Percentiles rank a stretch among this genome's conserved stretches.
Evolutionary conservation across 2,888 invertebrate genomes (phyloP).

Genomic region (Lasioglossum leucozonium): DNA sequence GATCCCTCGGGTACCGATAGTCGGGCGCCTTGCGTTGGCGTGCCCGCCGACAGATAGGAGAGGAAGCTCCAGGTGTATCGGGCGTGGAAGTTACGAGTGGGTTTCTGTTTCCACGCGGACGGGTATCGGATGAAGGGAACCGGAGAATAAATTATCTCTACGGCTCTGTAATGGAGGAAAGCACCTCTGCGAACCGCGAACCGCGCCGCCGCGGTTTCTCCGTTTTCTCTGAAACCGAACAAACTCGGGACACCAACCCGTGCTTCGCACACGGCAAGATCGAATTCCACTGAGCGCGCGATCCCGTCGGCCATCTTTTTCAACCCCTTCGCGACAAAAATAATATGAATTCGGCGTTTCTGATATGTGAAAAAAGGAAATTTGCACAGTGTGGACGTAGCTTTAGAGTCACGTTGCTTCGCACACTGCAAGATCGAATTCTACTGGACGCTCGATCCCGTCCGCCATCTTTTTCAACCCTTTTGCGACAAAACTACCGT

Average conservation of each 20-base stretch:
- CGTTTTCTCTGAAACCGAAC: constrained; percentile 11
- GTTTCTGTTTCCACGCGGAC: constrained; percentile 39
- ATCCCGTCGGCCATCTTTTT: neutral
- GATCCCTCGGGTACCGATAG: neutral
- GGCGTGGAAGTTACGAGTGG: constrained; percentile 45
- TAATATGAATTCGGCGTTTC: too few species aligned
- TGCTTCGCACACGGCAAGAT: neutral
- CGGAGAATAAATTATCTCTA: constrained; percentile 28
- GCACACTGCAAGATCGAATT: too few species aligned
- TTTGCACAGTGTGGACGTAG: too few species aligned
- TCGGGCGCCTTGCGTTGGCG: constrained; percentile 31
- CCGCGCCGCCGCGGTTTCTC: neutral
- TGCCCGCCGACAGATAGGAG: constrained; percentile 20
- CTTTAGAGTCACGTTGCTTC: too few species aligned
- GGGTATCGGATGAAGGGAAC: constrained; percentile 19
- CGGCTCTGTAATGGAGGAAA: constrained; percentile 18
- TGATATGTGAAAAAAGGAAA: too few species aligned
- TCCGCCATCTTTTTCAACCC: too few species aligned
- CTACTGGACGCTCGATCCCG: too few species aligned
- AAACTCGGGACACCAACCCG: neutral
- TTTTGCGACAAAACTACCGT: too few species aligned
- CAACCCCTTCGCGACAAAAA: neutral
- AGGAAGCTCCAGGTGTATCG: constrained; percentile 32
- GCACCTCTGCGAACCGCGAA: neutral
- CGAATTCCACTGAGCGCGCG: neutral